Evolutionary conservation across 2,113 vertebrate genomes (phyloP).

Genomic region (Leuciscus idus): DNA sequence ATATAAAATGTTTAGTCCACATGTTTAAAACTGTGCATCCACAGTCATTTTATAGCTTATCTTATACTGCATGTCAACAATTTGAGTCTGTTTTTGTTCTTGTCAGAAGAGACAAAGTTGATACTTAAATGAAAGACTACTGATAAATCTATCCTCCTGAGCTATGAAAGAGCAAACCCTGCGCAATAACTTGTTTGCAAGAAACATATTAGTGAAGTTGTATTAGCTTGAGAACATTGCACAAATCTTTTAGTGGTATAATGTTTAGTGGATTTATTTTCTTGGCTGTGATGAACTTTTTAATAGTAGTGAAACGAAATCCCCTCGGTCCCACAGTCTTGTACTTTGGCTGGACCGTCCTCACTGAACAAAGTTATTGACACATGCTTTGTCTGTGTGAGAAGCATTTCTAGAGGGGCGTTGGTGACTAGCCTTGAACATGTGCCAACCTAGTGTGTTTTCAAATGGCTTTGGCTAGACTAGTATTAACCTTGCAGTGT

Average conservation of each 20-base stretch:
- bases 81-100: neutral
- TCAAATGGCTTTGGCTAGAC: conserved; percentile 59
- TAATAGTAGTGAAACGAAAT: conserved; percentile 58
- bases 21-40: too few species aligned
- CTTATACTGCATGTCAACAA: neutral
- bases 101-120: neutral
- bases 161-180: neutral
- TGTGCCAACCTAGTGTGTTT: conserved; percentile 56
- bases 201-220: neutral
- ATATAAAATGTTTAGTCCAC: too few species aligned
- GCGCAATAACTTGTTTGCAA: neutral
- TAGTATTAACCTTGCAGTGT: conserved; percentile 62
- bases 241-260: neutral
- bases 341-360: conserved; percentile 40
- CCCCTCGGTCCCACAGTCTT: conserved; percentile 20
- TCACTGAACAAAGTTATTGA: conserved; percentile 41
- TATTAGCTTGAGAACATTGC: neutral
- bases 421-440: conserved; percentile 59
- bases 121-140: neutral
- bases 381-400: conserved; percentile 49
- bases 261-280: neutral
- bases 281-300: neutral
- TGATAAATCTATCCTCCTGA: neutral
- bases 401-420: conserved; percentile 12
- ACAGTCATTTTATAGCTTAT: too few species aligned